Evolutionary conservation across 2,113 vertebrate genomes (phyloP).

Genomic region (Pholis gunnellus): DNA sequence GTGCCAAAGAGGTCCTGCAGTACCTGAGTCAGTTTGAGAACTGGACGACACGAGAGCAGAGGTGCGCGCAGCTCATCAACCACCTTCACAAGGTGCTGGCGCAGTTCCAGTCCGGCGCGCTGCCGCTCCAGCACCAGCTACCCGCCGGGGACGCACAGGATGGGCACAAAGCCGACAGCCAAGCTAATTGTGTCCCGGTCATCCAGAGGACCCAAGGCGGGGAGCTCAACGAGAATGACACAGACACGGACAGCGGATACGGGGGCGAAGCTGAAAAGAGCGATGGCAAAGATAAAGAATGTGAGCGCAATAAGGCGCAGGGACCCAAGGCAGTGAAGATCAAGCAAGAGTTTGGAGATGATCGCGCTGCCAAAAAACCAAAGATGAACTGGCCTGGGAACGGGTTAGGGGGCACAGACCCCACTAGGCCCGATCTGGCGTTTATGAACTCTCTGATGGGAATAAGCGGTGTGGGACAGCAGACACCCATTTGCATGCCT

Average conservation of each 20-base stretch:
- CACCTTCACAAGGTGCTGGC: constrained; percentile 92
- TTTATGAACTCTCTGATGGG: constrained; percentile 91
- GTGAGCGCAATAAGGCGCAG: constrained; percentile 65
- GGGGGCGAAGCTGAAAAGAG: constrained; percentile 91
- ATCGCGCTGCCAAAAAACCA: constrained; percentile 84
- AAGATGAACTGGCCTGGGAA: constrained; percentile 82
- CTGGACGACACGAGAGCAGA: constrained; percentile 92
- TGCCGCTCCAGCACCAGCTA: constrained; percentile 83
- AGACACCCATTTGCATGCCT: constrained; percentile 92
- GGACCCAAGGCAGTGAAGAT: constrained; percentile 81
- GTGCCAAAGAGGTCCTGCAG: constrained; percentile 96
- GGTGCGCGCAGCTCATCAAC: constrained; percentile 90
- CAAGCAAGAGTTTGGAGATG: constrained; percentile 92
- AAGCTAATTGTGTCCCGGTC: constrained; percentile 94
- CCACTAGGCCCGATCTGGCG: constrained; percentile 82
- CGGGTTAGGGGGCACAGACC: constrained; percentile 64
- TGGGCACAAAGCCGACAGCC: constrained; percentile 84
- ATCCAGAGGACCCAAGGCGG: constrained; percentile 93
- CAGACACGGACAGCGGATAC: constrained; percentile 97
- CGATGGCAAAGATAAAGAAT: constrained; percentile 80
- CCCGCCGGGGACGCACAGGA: constrained; percentile 75
- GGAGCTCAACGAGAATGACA: constrained; percentile 93
- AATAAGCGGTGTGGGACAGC: constrained; percentile 88
- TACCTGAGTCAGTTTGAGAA: constrained; percentile 93
- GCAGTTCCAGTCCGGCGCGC: constrained; percentile 86